Conservation (phyloP, 2,888 invertebrate species). For the Heliconius hortense region DNA sequence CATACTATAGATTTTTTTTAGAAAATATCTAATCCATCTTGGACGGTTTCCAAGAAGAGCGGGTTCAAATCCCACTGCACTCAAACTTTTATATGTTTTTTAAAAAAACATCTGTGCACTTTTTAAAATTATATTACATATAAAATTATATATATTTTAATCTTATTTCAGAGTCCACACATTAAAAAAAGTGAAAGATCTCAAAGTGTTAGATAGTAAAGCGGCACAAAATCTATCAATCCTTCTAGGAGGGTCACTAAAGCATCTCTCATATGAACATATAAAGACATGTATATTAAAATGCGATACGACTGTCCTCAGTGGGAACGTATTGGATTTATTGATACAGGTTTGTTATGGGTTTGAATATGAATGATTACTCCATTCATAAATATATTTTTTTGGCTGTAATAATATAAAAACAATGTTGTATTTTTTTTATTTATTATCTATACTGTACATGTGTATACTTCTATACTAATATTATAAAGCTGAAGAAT, state of each 20-base stretch:
- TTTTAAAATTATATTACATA: background rate
- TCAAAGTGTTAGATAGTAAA: slow-evolving; percentile 95
- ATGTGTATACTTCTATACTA: too few relatives aligned
- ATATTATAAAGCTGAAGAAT: too few relatives aligned
- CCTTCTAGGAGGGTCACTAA: slow-evolving; percentile 91
- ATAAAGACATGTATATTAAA: slow-evolving; percentile 91
- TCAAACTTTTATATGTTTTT: too few relatives aligned
- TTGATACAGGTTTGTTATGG: slow-evolving; percentile 85
- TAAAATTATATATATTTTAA: background rate
- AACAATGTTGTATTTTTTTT: too few relatives aligned
- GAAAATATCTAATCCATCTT: too few relatives aligned
- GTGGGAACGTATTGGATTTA: slow-evolving; percentile 93
- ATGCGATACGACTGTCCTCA: slow-evolving; percentile 93
- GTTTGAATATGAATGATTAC: background rate
- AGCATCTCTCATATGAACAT: slow-evolving; percentile 91
- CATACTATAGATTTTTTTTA: too few relatives aligned
- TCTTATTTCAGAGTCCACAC: slow-evolving; percentile 80
- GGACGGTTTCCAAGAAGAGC: too few relatives aligned
- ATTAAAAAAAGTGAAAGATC: slow-evolving; percentile 93
- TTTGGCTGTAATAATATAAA: too few relatives aligned
- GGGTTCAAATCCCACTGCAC: too few relatives aligned
- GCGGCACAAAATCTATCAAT: slow-evolving; percentile 96
- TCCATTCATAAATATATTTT: background rate
- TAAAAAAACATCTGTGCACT: background rate
- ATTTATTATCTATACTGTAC: too few relatives aligned